Conservation (phyloP, 2,888 invertebrate species). For the Pedicia rivosa region DNA sequence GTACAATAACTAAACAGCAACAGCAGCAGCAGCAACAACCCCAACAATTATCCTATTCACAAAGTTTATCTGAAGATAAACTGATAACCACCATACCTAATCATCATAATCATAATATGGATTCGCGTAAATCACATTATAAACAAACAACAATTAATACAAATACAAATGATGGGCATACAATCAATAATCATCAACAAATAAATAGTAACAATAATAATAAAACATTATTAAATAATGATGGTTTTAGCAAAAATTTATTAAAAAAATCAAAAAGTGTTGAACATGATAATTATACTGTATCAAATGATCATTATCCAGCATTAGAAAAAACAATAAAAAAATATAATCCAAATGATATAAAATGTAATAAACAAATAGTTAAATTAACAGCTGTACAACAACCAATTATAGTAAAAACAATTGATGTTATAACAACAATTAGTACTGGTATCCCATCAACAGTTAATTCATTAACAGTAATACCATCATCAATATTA, state of each 20-base stretch:
- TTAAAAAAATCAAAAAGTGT: conserved; percentile 30
- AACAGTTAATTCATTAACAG: no score
- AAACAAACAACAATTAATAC: conserved; percentile 3
- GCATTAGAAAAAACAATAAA: conserved; percentile 31
- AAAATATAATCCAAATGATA: conserved; percentile 4
- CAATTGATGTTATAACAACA: not conserved
- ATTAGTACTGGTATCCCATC: no score
- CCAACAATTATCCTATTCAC: conserved; percentile 4
- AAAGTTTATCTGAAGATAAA: conserved; percentile 14
- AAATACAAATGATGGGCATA: not conserved
- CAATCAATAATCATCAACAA: conserved; percentile 10
- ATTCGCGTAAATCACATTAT: conserved; percentile 1
- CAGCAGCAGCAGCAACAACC: not conserved
- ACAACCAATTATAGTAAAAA: not conserved
- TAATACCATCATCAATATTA: no score
- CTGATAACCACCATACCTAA: not conserved
- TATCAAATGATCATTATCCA: conserved; percentile 31
- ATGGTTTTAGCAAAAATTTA: conserved; percentile 8
- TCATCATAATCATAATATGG: not conserved
- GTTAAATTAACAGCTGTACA: not conserved
- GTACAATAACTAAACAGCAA: no score
- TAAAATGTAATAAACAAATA: not conserved
- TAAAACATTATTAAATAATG: conserved; percentile 13
- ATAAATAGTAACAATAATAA: conserved; percentile 5
- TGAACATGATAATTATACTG: conserved; percentile 24